These are phyloP conservation scores for Thamnophis sirtalis DNA, from an alignment of 2,113 vertebrate genomes.

Conservation along the genomic window DNA sequence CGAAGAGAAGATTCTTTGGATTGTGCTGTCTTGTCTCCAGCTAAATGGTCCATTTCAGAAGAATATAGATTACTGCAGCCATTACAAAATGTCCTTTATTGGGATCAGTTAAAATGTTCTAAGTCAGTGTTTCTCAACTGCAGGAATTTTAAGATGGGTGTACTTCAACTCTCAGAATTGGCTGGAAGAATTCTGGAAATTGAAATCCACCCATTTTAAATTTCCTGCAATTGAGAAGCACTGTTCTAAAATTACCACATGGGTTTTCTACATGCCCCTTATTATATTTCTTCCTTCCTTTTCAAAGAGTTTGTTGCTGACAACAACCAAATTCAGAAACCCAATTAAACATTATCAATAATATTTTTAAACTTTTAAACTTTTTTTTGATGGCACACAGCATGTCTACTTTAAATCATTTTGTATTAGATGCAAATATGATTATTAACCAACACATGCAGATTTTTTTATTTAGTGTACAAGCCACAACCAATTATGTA, in stretches of 20 bases:
- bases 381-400: conserved; percentile 62
- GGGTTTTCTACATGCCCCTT: conserved; percentile 77
- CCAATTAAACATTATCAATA: conserved; percentile 50
- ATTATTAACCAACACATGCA: conserved; percentile 57
- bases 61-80: conserved; percentile 63
- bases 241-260: conserved; percentile 59
- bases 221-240: background rate
- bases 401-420: conserved; percentile 64
- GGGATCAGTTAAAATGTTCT: conserved; percentile 68
- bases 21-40: conserved; percentile 95
- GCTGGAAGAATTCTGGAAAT: background rate
- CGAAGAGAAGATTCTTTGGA: conserved; percentile 95
- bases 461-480: conserved; percentile 56
- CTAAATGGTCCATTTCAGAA: conserved; percentile 69
- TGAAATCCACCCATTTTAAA: background rate
- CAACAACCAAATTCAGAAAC: conserved; percentile 41
- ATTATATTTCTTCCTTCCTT: conserved; percentile 61
- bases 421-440: conserved; percentile 53
- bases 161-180: background rate
- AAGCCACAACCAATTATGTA: conserved; percentile 61
- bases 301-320: conserved; percentile 53
- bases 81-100: conserved; percentile 70
- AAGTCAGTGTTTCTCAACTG: conserved; percentile 25
- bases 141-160: background rate
- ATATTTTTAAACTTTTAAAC: conserved; percentile 58